A percentile compares a stretch with the other conserved stretches of the same genome.
Evolutionary conservation across 2,113 vertebrate genomes (phyloP).

Genomic region (Hystrix cristata): DNA sequence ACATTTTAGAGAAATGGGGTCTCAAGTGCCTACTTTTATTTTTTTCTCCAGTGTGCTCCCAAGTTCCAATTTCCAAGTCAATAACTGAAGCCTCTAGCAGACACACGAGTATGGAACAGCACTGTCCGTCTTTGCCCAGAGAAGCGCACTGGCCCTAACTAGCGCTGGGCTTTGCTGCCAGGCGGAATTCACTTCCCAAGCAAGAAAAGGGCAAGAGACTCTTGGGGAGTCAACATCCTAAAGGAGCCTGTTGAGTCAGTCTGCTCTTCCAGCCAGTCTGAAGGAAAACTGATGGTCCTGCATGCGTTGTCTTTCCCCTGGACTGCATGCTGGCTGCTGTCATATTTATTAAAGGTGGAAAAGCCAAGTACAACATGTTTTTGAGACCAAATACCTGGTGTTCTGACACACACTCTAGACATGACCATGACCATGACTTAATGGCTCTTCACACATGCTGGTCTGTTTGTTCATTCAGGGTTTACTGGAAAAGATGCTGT

Average conservation of each 20-base stretch:
- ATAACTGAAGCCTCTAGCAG: constrained; percentile 68
- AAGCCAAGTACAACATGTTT: constrained; percentile 63
- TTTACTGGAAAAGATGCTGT: constrained; percentile 47
- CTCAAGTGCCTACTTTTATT: background rate
- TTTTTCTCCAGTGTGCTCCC: constrained; percentile 63
- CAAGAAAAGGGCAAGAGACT: constrained; percentile 24
- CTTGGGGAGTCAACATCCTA: background rate
- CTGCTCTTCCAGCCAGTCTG: background rate
- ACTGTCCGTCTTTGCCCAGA: constrained; percentile 67
- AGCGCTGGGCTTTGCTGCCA: constrained; percentile 62
- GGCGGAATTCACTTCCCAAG: constrained; percentile 71
- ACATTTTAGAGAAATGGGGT: constrained; percentile 28
- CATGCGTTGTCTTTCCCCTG: background rate
- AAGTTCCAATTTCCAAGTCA: constrained; percentile 57
- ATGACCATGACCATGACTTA: background rate
- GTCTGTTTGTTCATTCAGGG: constrained; percentile 63
- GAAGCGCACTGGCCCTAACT: background rate
- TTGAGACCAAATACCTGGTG: constrained; percentile 44
- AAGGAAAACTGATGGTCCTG: constrained; percentile 30
- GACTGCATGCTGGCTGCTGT: background rate
- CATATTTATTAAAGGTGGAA: constrained; percentile 49
- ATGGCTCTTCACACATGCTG: constrained; percentile 35
- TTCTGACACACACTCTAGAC: constrained; percentile 64
- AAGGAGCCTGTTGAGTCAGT: background rate
- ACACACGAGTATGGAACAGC: constrained; percentile 27